Percentiles rank a stretch among this genome's conserved stretches.
These are phyloP conservation scores for Tragopan temminckii DNA, from an alignment of 2,797 vertebrate species.

Conservation along the genomic window DNA sequence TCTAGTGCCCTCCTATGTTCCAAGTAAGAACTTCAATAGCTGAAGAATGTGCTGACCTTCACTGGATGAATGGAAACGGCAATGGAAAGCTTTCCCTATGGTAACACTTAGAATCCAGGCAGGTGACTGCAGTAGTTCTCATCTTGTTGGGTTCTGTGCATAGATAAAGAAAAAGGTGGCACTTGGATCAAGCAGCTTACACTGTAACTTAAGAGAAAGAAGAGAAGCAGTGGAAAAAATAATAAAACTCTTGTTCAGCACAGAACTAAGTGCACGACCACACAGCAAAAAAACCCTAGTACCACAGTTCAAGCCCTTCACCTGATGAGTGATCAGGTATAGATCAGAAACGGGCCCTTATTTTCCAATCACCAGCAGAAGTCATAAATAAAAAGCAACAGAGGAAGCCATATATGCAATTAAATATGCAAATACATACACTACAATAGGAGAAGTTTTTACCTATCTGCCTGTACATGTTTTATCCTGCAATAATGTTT, in stretches of 20 bases:
- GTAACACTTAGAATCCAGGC: neutral
- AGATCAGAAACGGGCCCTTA: neutral
- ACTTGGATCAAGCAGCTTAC: neutral
- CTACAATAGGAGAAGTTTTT: neutral
- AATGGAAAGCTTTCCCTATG: neutral
- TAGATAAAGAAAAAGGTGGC: neutral
- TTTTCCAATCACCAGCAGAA: neutral
- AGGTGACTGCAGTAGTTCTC: too few relatives aligned
- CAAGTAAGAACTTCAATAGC: neutral
- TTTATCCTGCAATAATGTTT: neutral
- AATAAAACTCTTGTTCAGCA: neutral
- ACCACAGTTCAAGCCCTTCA: neutral
- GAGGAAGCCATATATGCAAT: neutral
- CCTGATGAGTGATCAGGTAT: neutral
- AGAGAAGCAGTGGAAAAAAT: neutral
- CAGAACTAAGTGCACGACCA: neutral
- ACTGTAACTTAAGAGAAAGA: neutral
- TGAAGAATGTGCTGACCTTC: rapidly evolving
- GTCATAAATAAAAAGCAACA: neutral
- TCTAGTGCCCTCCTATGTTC: constrained; percentile 52
- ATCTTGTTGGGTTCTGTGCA: neutral
- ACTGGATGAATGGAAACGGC: rapidly evolving
- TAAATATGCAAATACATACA: neutral
- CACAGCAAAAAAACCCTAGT: neutral
- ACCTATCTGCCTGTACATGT: neutral